Evolutionary conservation across 2,797 vertebrate genomes (phyloP), one percentile per base, ranked within the genome.

Genomic region (Cetoscarus ocellatus): DNA sequence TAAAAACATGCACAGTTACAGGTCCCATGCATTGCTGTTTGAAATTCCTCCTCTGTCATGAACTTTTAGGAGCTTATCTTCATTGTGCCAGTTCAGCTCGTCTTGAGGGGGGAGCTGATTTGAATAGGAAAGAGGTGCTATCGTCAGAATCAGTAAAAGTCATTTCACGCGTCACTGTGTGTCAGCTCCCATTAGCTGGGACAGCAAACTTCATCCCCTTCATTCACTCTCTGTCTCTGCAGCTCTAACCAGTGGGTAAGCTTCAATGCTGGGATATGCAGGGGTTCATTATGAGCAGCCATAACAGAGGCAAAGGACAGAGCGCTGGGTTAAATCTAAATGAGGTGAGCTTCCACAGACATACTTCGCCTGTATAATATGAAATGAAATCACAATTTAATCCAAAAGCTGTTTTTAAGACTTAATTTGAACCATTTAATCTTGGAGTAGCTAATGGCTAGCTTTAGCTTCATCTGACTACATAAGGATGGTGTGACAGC

Each of bases 91-190:
- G 62, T 89, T 87, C 48, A 75, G 75, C 73, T 78, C 0, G 74
- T 67, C 60, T 76, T 69, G 67, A 66, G 63, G 64, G 57, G 68
- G 75, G 72, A 35, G 61, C 61, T 77, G 82, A 86, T 86, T 84
- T 90, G 80, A 90, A 92, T 86, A 75, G 82, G 66, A 88, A 89
- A 84, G 73, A 82, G 76, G 52, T 71, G 72, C 82, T 90, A 91
- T 91, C 90, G 27, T 80, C 64, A 62, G 66, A 71, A 93, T 91
- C 91, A 80, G 75, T 78, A 82, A 85, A 92, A 90, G 91, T 92
- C 80, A 91, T 94, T 93, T 91, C 90, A 93, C 66, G 86, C 83
- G 70, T 84, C 81, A 88, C 70, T 80, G 81, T 92, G 60, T 74
- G 89, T 88, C 87, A 86, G 82, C 83, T 87, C 72, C 86, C 73